A percentile compares a stretch with the other conserved stretches of the same genome.
phyloP scores from a whole-genome alignment of 23 tunicate genomes.

The Aplidium turbinatum region DNA sequence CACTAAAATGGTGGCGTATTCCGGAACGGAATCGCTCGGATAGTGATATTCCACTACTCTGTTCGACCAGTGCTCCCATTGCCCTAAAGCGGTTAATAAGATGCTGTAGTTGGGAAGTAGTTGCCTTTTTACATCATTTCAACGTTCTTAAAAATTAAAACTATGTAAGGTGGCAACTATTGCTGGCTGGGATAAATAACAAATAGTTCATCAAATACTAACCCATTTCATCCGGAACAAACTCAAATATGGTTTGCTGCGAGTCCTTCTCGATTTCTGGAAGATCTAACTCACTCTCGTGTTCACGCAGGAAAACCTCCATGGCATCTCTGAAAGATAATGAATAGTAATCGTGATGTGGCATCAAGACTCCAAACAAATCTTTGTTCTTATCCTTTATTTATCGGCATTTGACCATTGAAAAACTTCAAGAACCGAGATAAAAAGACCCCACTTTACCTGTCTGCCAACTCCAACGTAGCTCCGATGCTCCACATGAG shows the following conservation, averaged over 20 bases:
- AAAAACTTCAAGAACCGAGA: background rate
- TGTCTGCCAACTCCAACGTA: constrained; percentile 83
- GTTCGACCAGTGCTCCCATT: constrained; percentile 98
- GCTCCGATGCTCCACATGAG: constrained; percentile 99
- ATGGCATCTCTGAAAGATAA: constrained; percentile 53
- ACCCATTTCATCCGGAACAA: constrained; percentile 58
- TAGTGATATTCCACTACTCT: constrained; percentile 84
- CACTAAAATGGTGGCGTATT: constrained; percentile 90
- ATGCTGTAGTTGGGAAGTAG: background rate
- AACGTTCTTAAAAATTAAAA: background rate
- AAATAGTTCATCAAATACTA: no score
- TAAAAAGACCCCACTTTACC: constrained; percentile 25
- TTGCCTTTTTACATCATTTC: background rate
- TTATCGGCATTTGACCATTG: background rate
- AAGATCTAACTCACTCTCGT: constrained; percentile 69
- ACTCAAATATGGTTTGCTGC: constrained; percentile 94
- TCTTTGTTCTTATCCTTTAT: background rate
- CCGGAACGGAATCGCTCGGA: constrained; percentile 86
- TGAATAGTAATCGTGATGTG: background rate
- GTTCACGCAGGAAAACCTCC: constrained; percentile 73
- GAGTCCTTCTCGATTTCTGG: constrained; percentile 65
- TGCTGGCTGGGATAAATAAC: no score
- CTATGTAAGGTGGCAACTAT: background rate
- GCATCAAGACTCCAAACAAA: background rate
- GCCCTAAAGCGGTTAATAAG: constrained; percentile 50